Base-by-base conservation (phyloP, 2,888 invertebrate species). In the Linnaemya tessellans region DNA sequence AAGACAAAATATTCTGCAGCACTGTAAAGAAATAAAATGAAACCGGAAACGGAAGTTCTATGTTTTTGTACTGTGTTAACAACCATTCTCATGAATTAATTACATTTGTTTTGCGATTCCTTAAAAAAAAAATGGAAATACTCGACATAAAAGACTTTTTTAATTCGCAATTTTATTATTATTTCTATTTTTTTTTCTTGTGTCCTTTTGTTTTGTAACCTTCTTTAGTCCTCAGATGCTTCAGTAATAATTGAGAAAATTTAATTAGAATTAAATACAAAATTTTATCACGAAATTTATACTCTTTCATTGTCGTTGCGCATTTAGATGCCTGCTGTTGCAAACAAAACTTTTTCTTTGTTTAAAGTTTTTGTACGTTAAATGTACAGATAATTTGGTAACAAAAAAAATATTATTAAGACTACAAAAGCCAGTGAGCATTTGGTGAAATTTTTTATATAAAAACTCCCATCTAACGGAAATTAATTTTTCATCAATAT, bases 31-130 rank as follows among this genome's bases (percentile, higher is more conserved):
- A 38, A 65, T 13, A 56, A n/a, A 65, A 11, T 43, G 8, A 62
- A 67, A 64, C 65, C 75, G 79, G 85, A 85, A 80, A 82, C 74
- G 85, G 85, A 85, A 79, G 71, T 79, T 62, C 79, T 46, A 25
- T 67, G 38, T 75, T 80, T 73, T 49, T 74, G 15, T 41, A 35
- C 46, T 82, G 46, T 54, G 22, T 41, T 67, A 79, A 80, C 70
- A 85, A 75, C 74, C 46, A 56, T 75, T 82, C 75, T 62, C 65
- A 49, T 71, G 65, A 80, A 80, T 68, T 77, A 73, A 73, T 84
- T 83, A 64, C 67, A 71, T 70, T 78, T 78, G 25, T 64, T 51
- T 41, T 30, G 10, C 10, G 35, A 25, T 64, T 68, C 25, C 38
- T 51, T 9, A 51, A 51, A 60, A 51, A 80, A 25, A 65, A 22